Base-by-base conservation (phyloP, 1,140 invertebrate species). In the Brachystomella parvula region DNA sequence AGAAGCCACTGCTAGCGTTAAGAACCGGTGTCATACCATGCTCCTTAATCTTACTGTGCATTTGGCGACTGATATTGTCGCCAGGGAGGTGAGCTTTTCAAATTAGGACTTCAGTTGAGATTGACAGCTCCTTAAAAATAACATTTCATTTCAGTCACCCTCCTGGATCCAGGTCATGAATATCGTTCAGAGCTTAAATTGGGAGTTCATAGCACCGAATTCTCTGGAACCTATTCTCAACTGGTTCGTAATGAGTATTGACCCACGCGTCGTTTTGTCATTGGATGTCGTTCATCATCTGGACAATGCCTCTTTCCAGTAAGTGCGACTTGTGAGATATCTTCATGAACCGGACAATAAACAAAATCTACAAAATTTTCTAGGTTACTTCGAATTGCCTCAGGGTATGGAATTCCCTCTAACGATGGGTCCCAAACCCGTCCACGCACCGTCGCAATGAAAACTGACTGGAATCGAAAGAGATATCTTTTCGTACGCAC, bases 241-340 rank as follows among this genome's bases (percentile, higher is more conserved):
- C 73, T 90, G 87, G 87, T 86, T 88, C 68, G 82, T 89, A 1
- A 86, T 86, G 81, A 86, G 84, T 57, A 87, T 85, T 76, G 87
- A 91, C 78, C 84, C 87, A 0, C 78, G 81, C 63, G 86, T 88
- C 68, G 82, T 89, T 33, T 78, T 90, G 1, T 75, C 72, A 72
- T 71, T 78, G 39, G 79, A 78, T 66, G 76, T 71, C 64, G 80
- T 76, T 57, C 81, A 79, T 76, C 79, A 75, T 39, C 81, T 80
- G 66, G 83, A 84, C 65, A 68, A 75, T 24, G 79, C 81, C 21
- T 74, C 82, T 26, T 76, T 83, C 33, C 81, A 81, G 82, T 83
- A 74, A 75, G 69, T 63, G 9, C 24, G 47, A 62, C 15, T 39
- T 28, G n/a, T n/a, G n/a, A n/a, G n/a, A n/a, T n/a, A n/a, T n/a